Base-by-base conservation (phyloP, 2,797 vertebrate genomes). In the Channallabes apus region DNA sequence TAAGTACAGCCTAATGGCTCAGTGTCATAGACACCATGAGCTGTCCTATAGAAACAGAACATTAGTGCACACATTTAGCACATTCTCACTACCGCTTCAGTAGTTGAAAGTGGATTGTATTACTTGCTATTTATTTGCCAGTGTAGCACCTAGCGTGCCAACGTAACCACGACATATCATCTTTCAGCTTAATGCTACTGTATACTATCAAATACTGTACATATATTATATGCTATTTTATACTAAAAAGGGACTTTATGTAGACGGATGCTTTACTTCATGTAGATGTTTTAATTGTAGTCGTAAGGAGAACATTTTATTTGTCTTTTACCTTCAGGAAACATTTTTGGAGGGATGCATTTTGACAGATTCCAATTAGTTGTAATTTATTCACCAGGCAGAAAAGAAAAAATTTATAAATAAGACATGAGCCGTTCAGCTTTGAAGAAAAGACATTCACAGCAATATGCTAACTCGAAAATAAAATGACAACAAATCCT, bases 1-100 rank as follows among this genome's bases (percentile, higher is more conserved):
- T n/a, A n/a, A 82, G n/a, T 58, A 84, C 46, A 72, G 38, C 71
- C 82, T 82, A 87, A 85, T 83, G 86, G 72, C 71, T 80, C 29
- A 38, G 46, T 64, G 59, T 84, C 58, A 80, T 65, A 69, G 78
- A 84, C 51, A 73, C 80, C 67, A 80, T 79, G 38, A 59, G 54
- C 67, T 62, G 18, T 12, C 71, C 72, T 85, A 32, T 20, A 81
- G 71, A 85, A 83, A 77, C 71, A 15, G 64, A 35, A 46, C 73
- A 65, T 54, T 85, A 65, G 75, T 54, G 58, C 35, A 41, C 67
- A 35, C 67, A 35, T 82, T 82, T 82, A 41, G 15, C 38, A 56
- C 51, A 59, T 14, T 65, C 2, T 58, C 17, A 29, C 56, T 71
- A 3, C 65, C 20, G 71, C 24, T 61, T 46, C 38, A 51, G 56